Evolutionary conservation across 2,797 vertebrate species (phyloP), one percentile per base, ranked within the genome.

Genomic region (Paedocypris micromegethes): DNA sequence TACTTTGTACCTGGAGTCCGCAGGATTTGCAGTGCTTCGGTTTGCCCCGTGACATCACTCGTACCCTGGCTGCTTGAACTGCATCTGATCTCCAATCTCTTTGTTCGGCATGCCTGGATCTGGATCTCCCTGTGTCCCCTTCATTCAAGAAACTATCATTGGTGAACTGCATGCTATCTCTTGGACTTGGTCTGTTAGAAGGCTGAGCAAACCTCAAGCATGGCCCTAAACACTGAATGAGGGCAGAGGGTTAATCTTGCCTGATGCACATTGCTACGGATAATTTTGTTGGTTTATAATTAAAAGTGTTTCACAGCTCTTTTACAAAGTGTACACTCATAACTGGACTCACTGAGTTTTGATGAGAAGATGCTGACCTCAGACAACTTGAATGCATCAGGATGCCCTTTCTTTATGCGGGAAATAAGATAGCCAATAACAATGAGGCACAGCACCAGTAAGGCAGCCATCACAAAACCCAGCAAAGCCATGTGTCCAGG

Each of bases 401-500:
- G 68, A n/a, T 84, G 87, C 53, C 83, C 86, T 60, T 84, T 89
- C 81, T 81, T 85, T 70, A 91, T 40, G 49, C 81, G 86, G 41
- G 89, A 90, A 66, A 90, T 42, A 43, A 97, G 75, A 75, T 93
- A 79, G 6, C 81, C 87, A 37, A 98, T 91, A 44, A 90, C 75
- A 0, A 90, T 77, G 37, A 98, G 77, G 64, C 86, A 85, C 59
- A 97, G 82, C 39, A 92, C 75, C 46, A 98, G 77, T 74, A 95
- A 80, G 0, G 85, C 90, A 0, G 91, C 92, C 83, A 98, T 91
- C 8, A 87, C 78, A 1, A 92, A 90, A 0, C 94, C 95, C 39
- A 97, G 73, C 2, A 87, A 78, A 0, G 84, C 93, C 94, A 98
- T 97, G 73, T 97, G 89, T 4, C 83, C 86, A 0, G 85, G 79